Evolutionary conservation across 2,113 vertebrate species (phyloP).

Genomic region (Puffinus mauretanicus): DNA sequence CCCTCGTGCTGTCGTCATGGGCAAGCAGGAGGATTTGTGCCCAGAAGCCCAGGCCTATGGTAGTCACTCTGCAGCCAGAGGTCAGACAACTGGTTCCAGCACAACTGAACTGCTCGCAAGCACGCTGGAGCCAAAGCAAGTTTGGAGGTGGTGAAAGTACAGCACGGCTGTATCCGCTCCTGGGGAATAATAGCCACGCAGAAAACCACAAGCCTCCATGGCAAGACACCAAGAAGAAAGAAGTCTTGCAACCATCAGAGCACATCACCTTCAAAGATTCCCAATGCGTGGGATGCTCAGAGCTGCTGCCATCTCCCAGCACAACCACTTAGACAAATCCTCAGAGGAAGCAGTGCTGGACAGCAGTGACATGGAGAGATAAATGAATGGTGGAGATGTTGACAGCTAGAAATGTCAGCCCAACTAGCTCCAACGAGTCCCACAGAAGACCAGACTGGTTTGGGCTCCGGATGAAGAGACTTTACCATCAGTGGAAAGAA

Average conservation of each 20-base stretch:
- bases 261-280: neutral
- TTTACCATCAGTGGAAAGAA: neutral
- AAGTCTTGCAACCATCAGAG: neutral
- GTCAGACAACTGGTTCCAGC: constrained; percentile 26
- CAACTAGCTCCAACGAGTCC: neutral
- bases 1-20: neutral
- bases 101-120: neutral
- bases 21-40: constrained; percentile 45
- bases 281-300: neutral
- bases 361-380: neutral
- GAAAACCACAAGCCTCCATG: neutral
- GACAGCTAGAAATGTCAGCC: constrained; percentile 3
- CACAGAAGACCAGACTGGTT: neutral
- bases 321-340: neutral
- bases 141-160: neutral
- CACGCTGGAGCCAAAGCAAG: neutral
- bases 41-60: constrained; percentile 2
- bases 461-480: neutral
- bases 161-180: neutral
- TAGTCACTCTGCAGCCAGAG: constrained; percentile 59
- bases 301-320: neutral
- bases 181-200: neutral
- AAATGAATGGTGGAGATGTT: neutral
- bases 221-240: neutral
- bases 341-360: neutral